Percentiles rank a stretch among this genome's conserved stretches.
phyloP scores from a whole-genome alignment of 2,113 vertebrate species.

The Callipepla squamata region DNA sequence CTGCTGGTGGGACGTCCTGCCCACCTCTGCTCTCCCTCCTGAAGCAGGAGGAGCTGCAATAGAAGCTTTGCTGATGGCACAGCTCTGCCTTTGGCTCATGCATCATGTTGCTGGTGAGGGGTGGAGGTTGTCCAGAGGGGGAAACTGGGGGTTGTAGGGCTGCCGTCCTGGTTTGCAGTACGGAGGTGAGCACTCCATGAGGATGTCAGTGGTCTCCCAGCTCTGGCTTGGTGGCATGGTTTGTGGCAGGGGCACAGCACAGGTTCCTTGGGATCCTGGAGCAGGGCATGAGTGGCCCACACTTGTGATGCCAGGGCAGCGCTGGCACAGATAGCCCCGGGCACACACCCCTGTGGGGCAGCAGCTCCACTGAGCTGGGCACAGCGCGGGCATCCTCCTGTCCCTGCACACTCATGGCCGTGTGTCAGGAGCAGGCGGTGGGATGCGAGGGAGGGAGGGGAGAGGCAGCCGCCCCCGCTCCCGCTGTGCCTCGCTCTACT shows the following conservation, averaged over 20 bases:
- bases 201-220: no score
- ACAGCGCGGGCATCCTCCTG: rapidly evolving
- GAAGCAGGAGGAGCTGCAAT: background rate
- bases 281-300: background rate
- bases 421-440: background rate
- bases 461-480: background rate
- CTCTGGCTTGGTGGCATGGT: background rate
- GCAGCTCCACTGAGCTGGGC: background rate
- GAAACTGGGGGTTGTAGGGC: background rate
- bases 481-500: slow-evolving; percentile 52
- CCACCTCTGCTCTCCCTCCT: rapidly evolving
- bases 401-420: rapidly evolving
- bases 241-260: rapidly evolving
- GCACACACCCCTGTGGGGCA: background rate
- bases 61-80: background rate
- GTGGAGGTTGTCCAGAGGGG: background rate
- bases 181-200: background rate
- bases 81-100: background rate
- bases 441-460: background rate
- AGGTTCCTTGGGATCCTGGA: background rate
- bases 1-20: background rate
- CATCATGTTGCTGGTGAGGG: rapidly evolving
- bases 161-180: rapidly evolving
- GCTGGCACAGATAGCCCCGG: no score
- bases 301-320: background rate